Percentiles rank a stretch among this genome's conserved stretches.
These are phyloP conservation scores for Pan troglodytes DNA, from an alignment of 2,113 vertebrate species.

Conservation along the genomic window DNA sequence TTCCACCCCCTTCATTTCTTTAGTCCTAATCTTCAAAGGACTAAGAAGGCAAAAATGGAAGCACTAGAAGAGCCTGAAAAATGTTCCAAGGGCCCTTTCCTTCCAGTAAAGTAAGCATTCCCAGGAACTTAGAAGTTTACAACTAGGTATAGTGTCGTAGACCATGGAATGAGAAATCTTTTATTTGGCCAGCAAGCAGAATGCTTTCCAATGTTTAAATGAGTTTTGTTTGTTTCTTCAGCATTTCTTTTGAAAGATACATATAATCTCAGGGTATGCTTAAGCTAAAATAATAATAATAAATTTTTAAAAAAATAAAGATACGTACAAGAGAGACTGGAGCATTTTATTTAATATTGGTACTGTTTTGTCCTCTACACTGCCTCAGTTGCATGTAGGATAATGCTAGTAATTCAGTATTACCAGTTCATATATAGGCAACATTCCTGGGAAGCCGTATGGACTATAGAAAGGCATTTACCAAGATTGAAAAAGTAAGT, in stretches of 20 bases:
- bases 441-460: neutral
- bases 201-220: neutral
- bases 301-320: neutral
- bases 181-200: neutral
- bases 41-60: neutral
- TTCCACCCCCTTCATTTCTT: neutral
- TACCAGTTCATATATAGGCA: neutral
- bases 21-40: neutral
- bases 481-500: neutral
- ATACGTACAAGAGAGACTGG: neutral
- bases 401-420: neutral
- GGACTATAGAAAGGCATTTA: neutral
- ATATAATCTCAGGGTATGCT: neutral
- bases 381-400: neutral
- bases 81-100: neutral
- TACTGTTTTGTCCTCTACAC: neutral
- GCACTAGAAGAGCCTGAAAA: neutral
- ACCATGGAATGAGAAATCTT: neutral
- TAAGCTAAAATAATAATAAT: no score
- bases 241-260: conserved; percentile 36
- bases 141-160: neutral
- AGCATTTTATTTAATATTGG: neutral
- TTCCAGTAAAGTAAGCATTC: neutral
- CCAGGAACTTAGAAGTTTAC: neutral
- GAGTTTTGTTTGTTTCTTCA: neutral